Base-by-base conservation (phyloP, 2,888 invertebrate genomes). In the Amaurobius ferox region DNA sequence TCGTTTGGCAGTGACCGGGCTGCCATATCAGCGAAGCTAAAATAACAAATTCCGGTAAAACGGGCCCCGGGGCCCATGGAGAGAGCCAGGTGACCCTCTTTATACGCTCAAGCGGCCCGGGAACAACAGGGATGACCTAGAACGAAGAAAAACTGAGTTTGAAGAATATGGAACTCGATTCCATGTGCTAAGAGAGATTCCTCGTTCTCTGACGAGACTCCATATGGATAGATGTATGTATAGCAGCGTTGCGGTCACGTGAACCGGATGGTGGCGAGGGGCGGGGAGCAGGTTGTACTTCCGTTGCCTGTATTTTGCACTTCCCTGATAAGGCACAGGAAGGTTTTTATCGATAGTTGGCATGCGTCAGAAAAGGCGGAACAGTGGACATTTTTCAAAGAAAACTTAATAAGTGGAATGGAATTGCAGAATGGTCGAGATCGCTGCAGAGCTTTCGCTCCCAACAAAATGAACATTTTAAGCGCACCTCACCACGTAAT, bases 261-360 rank as follows among this genome's bases (percentile, higher is more conserved):
- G 83, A 64, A 61, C 77, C 83, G 83, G 83, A 85, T 72, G 64
- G 30, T 29, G 62, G 61, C 39, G 55, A 39, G 68, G 80, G 73
- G 66, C 55, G 67, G 77, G 73, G 72, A n/a, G 35, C 19, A 30
- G 48, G 32, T 71, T n/a, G n/a, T n/a, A n/a, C 73, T 76, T 86
- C 79, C 87, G 73, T 77, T 68, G 76, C 70, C 87, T 78, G 87
- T 76, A 71, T 66, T 70, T 72, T 72, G 40, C 71, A 80, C 87
- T 87, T 87, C 80, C 80, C 81, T 81, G 81, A 80, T 80, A 81
- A 79, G 73, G 61, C 68, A 79, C 86, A 79, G 86, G 79, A 79
- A 86, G 74, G 55, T 44, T 30, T 77, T 86, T 86, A 86, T 86
- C 86, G 79, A 73, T 74, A 67, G 62, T 48, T 73, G 32, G 79